Evolutionary conservation across 2,113 vertebrate genomes (phyloP).

Genomic region (Pelvicachromis taeniatus): DNA sequence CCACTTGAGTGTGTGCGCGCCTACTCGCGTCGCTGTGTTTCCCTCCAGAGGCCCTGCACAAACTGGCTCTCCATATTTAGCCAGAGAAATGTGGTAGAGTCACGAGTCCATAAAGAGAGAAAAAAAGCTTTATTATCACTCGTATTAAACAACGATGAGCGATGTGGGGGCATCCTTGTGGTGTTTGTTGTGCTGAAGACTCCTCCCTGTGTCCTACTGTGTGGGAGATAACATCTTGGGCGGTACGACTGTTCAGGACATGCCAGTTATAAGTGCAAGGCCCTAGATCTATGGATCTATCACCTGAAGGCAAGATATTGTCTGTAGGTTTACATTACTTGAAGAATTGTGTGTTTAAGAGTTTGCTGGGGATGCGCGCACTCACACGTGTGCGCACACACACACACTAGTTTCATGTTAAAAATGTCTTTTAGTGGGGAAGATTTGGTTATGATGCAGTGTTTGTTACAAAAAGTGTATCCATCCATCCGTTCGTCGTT

Average conservation of each 20-base stretch:
- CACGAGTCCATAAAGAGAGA: not conserved
- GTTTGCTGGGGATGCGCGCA: rapidly evolving
- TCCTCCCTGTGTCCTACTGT: slow-evolving; percentile 33
- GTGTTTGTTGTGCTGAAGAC: not conserved
- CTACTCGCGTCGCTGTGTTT: not conserved
- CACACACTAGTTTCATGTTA: not conserved
- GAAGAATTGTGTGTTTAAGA: not conserved
- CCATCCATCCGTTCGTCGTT: rapidly evolving
- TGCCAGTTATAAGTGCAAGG: not conserved
- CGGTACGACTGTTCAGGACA: not conserved
- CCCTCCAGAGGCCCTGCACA: not conserved
- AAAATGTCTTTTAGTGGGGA: not conserved
- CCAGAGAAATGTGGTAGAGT: not conserved
- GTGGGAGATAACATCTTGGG: slow-evolving; percentile 13
- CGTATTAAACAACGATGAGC: not conserved
- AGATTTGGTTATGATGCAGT: not conserved
- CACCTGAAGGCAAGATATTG: rapidly evolving
- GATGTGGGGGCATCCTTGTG: not conserved
- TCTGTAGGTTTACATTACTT: not conserved
- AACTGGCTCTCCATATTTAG: not conserved
- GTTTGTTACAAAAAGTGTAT: not conserved
- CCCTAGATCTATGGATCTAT: not conserved
- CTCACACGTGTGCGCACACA: not conserved
- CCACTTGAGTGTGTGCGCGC: not conserved
- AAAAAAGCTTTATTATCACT: not conserved